These are phyloP conservation scores for Vimba vimba DNA, from an alignment of 2,113 vertebrate species.

Conservation along the genomic window DNA sequence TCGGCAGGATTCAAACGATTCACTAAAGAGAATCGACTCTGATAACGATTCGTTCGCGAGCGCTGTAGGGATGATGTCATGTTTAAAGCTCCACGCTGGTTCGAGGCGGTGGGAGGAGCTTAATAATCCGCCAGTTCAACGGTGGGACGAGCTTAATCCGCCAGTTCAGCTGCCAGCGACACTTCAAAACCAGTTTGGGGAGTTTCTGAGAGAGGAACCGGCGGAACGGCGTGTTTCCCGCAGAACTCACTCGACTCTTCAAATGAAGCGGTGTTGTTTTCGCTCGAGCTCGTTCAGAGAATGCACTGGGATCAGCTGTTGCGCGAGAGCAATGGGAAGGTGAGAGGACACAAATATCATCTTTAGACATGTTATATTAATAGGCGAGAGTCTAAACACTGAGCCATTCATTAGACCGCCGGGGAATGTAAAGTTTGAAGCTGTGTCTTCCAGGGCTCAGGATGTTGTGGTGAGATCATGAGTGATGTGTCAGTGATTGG, in stretches of 20 bases:
- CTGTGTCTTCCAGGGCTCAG: not conserved
- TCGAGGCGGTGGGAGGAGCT: not conserved
- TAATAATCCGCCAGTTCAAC: slow-evolving; percentile 58
- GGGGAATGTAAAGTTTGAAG: not conserved
- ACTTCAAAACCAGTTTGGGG: slow-evolving; percentile 67
- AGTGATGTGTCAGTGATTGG: not conserved
- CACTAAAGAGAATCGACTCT: not conserved
- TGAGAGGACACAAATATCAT: slow-evolving; percentile 45
- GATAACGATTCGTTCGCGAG: not conserved
- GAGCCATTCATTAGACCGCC: not conserved
- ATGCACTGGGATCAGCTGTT: slow-evolving; percentile 80
- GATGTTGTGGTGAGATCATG: not conserved
- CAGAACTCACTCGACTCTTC: not conserved
- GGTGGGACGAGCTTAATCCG: slow-evolving; percentile 8
- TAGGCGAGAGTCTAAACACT: not conserved
- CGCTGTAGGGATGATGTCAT: slow-evolving; percentile 67
- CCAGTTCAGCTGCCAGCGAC: slow-evolving; percentile 65
- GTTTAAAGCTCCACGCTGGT: not conserved
- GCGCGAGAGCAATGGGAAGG: slow-evolving; percentile 73
- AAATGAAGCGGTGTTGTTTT: not conserved
- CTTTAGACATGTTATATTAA: too few species aligned
- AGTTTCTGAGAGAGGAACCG: not conserved
- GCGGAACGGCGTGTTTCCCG: not conserved
- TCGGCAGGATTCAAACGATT: not conserved
- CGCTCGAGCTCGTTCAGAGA: slow-evolving; percentile 50